Evolutionary conservation across 2,113 vertebrate species (phyloP), one percentile per base, ranked within the genome.

Genomic region (Rhinopithecus roxellana): DNA sequence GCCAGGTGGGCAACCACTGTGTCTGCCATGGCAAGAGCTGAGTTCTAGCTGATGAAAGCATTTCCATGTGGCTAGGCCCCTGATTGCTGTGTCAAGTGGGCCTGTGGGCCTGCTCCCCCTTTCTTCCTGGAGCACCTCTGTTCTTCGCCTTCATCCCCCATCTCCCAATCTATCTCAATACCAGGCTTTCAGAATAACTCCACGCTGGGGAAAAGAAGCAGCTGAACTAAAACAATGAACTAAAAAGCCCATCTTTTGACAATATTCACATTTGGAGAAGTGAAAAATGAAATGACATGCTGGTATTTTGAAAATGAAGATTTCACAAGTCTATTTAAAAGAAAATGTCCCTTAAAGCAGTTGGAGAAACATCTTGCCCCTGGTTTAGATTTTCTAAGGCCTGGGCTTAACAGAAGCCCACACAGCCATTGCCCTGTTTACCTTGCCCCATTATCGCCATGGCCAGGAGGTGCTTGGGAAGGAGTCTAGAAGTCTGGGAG

Each of bases 321-420:
- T 61, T 78, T 61, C 35, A 35, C 67, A 50, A 23, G 75, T 91
- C 43, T 40, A 35, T 69, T 57, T 64, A 40, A 57, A 48, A 25
- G 13, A 52, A 59, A 25, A 27, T 27, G 25, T 69, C 18, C 43
- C 22, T 16, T 30, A 67, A 74, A 92, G 40, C 12, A 43, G 57
- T 20, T 52, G 43, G 30, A 40, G 82, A 16, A 6, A 32, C 27
- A 84, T 74, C 74, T 88, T 86, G 48, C 80, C 74, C 81, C 85
- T 96, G 22, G 45, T 85, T 59, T 95, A 85, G 74, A 93, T 96
- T 95, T 98, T 94, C 97, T 87, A 70, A 97, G 89, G 94, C 95
- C 80, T 1, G 70, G 92, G 69, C 77, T 95, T 98, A 89, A 97
- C 25, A 18, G 85, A 75, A 80, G 14, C 48, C 67, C 16, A 35